A percentile compares a stretch with the other conserved stretches of the same genome.
Conservation (phyloP, 2,888 invertebrate genomes). For the Ephialtes manifestator region DNA sequence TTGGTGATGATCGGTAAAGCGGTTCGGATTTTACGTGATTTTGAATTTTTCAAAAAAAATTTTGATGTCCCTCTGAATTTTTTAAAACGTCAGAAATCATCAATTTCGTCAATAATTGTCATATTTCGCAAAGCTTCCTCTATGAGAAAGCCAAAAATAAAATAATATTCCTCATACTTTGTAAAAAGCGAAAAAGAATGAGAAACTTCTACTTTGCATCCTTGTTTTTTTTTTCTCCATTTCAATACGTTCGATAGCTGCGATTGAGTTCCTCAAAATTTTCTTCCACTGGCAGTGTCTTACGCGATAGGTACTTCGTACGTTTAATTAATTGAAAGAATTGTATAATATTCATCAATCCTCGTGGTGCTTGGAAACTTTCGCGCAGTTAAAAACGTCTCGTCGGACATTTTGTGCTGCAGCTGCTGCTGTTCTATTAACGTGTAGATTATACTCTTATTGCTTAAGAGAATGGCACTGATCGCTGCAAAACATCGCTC, state of each 20-base stretch:
- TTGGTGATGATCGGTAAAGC: too few relatives aligned
- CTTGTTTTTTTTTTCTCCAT: constrained; percentile 4
- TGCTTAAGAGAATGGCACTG: constrained; percentile 81
- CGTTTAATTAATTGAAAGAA: constrained; percentile 69
- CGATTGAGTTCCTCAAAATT: constrained; percentile 48
- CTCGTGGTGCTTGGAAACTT: constrained; percentile 72
- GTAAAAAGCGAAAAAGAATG: too few relatives aligned
- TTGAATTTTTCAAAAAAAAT: too few relatives aligned
- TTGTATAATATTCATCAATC: constrained; percentile 64
- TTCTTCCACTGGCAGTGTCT: constrained; percentile 78
- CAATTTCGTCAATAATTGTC: too few relatives aligned
- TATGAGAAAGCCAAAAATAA: too few relatives aligned
- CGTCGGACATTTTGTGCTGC: not conserved
- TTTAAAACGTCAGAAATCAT: too few relatives aligned
- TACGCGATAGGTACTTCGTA: constrained; percentile 75
- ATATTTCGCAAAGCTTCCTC: too few relatives aligned
- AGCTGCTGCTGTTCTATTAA: constrained; percentile 49
- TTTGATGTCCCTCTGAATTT: too few relatives aligned
- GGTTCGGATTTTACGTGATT: too few relatives aligned
- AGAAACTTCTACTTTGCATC: too few relatives aligned
- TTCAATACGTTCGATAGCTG: constrained; percentile 27
- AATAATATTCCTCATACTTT: too few relatives aligned
- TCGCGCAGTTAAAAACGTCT: constrained; percentile 57
- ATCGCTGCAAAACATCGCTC: constrained; percentile 80
- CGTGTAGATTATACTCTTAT: constrained; percentile 62